These are phyloP conservation scores for Plagodis pulveraria DNA, from an alignment of 2,888 invertebrate species.

Conservation along the genomic window DNA sequence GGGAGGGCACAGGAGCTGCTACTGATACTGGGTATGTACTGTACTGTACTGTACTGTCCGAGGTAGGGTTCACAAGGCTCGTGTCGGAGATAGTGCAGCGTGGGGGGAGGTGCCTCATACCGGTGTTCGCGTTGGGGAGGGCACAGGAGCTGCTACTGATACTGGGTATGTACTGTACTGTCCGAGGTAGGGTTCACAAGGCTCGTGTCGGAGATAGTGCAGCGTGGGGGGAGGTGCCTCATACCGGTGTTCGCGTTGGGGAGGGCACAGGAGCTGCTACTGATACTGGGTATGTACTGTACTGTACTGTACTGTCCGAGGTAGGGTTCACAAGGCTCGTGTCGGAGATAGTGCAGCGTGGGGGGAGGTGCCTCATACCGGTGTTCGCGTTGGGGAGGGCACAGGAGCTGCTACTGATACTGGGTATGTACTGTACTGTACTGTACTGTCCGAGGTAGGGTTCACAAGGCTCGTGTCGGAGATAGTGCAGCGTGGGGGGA, in stretches of 20 bases:
- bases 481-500: slow-evolving; percentile 98
- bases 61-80: slow-evolving; percentile 95
- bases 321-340: slow-evolving; percentile 95
- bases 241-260: slow-evolving; percentile 99
- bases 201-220: slow-evolving; percentile 97
- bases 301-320: no score
- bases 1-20: slow-evolving; percentile 98
- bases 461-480: slow-evolving; percentile 97
- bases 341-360: slow-evolving; percentile 97
- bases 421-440: slow-evolving; percentile 86
- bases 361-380: slow-evolving; percentile 99
- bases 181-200: slow-evolving; percentile 96
- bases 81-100: slow-evolving; percentile 98
- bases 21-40: slow-evolving; percentile 89
- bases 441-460: slow-evolving; percentile 95
- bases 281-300: slow-evolving; percentile 90
- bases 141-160: slow-evolving; percentile 98
- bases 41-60: no score
- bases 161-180: slow-evolving; percentile 85
- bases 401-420: slow-evolving; percentile 96
- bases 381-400: slow-evolving; percentile 99
- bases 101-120: slow-evolving; percentile 99
- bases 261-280: slow-evolving; percentile 96
- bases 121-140: slow-evolving; percentile 98
- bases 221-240: slow-evolving; percentile 98